Conservation (phyloP, 2,888 invertebrate genomes). For the Sinopyrophorus schimmeli region DNA sequence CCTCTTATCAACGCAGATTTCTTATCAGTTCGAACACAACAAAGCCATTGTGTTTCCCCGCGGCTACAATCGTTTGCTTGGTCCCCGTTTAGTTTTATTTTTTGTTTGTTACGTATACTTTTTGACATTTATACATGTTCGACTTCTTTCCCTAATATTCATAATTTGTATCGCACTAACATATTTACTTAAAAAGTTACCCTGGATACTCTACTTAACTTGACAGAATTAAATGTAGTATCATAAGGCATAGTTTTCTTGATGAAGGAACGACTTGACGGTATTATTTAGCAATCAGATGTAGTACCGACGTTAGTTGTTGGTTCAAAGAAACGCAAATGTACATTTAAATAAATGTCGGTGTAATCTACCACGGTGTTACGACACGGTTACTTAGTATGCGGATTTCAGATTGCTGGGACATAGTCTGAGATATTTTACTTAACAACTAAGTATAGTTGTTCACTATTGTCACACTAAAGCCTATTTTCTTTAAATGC, state of each 20-base stretch:
- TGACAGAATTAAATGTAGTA: no score
- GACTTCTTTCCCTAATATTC: constrained; percentile 1
- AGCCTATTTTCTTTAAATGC: constrained; percentile 18
- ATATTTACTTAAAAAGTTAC: no score
- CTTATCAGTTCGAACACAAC: constrained; percentile 50
- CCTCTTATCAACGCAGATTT: constrained; percentile 50
- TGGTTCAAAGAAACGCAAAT: constrained; percentile 40
- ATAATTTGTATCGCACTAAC: background rate
- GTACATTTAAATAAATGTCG: constrained; percentile 40
- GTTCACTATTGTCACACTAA: constrained; percentile 25
- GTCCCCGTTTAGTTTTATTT: constrained; percentile 22
- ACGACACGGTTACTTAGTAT: constrained; percentile 35
- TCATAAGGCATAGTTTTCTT: no score
- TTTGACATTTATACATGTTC: constrained; percentile 9
- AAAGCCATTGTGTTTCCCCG: constrained; percentile 47
- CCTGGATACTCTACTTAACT: no score
- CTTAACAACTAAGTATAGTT: constrained; percentile 16
- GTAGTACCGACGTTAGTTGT: constrained; percentile 41
- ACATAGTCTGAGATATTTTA: constrained; percentile 23
- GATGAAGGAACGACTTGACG: no score
- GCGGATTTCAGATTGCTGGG: constrained; percentile 23
- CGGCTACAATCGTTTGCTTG: constrained; percentile 28
- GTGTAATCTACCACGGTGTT: constrained; percentile 37
- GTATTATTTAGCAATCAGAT: constrained; percentile 44
- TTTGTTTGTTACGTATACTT: constrained; percentile 8